These are phyloP conservation scores for Cladorhizidae sp. DNA, from an alignment of 37 sponge, comb jelly and placozoan species.

Conservation along the genomic window DNA sequence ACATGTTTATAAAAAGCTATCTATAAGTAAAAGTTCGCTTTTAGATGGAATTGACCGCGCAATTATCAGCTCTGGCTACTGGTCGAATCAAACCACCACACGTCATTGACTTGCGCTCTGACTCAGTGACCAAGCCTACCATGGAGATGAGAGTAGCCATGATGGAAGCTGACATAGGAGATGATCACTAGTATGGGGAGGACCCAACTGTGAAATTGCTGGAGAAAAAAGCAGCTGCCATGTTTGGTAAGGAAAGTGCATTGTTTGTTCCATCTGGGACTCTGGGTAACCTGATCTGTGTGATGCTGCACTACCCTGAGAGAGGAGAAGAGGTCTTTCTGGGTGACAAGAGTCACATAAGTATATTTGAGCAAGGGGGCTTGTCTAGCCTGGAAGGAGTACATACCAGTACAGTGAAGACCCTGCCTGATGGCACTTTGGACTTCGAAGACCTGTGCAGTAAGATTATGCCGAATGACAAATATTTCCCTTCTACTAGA, in stretches of 20 bases:
- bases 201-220: constrained; percentile 74
- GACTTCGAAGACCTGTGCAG: constrained; percentile 67
- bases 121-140: constrained; percentile 81
- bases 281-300: constrained; percentile 76
- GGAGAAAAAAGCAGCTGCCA: constrained; percentile 48
- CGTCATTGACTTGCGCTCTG: constrained; percentile 64
- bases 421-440: constrained; percentile 68
- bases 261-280: constrained; percentile 79
- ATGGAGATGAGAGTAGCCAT: constrained; percentile 77
- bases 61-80: no score
- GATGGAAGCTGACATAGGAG: constrained; percentile 78
- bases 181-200: constrained; percentile 76
- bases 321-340: constrained; percentile 75
- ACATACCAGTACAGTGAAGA: constrained; percentile 48
- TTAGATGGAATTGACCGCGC: no score
- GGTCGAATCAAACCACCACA: no score
- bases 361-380: constrained; percentile 74
- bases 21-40: no score
- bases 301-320: constrained; percentile 58
- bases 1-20: no score
- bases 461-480: constrained; percentile 43
- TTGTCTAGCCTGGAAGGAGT: constrained; percentile 66
- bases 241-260: constrained; percentile 72
- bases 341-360: constrained; percentile 77
- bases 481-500: constrained; percentile 33